Evolutionary conservation across 1,140 invertebrate genomes (phyloP), one percentile per base, ranked within the genome.

Genomic region (Achatina immaculata): DNA sequence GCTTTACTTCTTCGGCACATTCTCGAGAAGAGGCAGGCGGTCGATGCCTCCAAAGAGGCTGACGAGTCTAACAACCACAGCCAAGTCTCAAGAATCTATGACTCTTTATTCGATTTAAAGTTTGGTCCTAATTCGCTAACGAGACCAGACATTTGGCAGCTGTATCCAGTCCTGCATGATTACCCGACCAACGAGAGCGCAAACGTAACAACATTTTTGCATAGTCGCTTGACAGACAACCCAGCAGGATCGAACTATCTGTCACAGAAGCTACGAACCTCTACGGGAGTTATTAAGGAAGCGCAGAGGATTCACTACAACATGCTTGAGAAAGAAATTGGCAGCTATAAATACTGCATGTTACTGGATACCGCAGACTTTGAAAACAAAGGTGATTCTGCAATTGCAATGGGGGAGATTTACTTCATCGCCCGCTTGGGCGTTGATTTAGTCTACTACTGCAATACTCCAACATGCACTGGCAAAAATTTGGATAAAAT

Each of bases 311-410:
- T 85, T n/a, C 82, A 80, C 42, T 58, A 75, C 21, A 66, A 74
- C 21, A 24, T 85, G 24, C 76, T 83, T 45, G 45, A 9, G 4
- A 62, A 81, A 45, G 0, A 82, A 4, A 55, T 82, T 24, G 58
- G 51, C 0, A 31, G 16, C 6, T 78, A 40, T 42, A 73, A 78
- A 34, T 40, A 83, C 43, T 83, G 75, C 24, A 65, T 86, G 38
- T 55, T 86, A 2, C 24, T 86, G 24, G 80, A 85, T 24, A 48
- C 83, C 11, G 72, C 81, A 3, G 19, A 66, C 11, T 81, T 40
- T n/a, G 68, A 80, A 34, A 86, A 86, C 78, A 86, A 83, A 71
- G 85, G 85, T 4, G 85, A 86, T 43, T 77, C 83, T 11, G 76
- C 82, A 28, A 85, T 85, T 28, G 78, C 80, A 7, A 76, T 80